phyloP scores from a whole-genome alignment of 1,140 invertebrate species.

The Drosophila mauritiana region DNA sequence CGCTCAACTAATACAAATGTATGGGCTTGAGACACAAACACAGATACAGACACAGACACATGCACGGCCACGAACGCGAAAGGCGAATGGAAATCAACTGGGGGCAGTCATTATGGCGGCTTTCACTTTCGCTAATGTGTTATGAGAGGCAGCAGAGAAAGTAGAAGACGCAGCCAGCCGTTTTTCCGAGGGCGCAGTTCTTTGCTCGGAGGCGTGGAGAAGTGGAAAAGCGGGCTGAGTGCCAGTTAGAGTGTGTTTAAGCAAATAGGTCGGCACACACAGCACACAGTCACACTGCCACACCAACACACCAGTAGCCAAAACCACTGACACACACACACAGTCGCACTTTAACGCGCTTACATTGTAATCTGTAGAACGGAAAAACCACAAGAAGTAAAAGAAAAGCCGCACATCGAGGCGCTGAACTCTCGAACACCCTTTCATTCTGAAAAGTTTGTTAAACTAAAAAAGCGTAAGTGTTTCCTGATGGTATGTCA shows the following conservation, averaged over 20 bases:
- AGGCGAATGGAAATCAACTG: slow-evolving; percentile 76
- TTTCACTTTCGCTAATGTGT: slow-evolving; percentile 82
- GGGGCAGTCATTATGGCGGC: slow-evolving; percentile 80
- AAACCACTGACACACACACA: slow-evolving; percentile 26
- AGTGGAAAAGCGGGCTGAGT: slow-evolving; percentile 35
- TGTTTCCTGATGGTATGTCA: too few species aligned
- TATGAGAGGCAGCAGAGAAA: slow-evolving; percentile 51
- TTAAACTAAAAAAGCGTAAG: too few species aligned
- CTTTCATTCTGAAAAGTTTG: not conserved
- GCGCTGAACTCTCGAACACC: slow-evolving; percentile 13
- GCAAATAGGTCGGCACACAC: slow-evolving; percentile 71
- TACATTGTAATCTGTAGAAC: slow-evolving; percentile 76
- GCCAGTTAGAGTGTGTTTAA: slow-evolving; percentile 58
- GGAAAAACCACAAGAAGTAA: slow-evolving; percentile 46
- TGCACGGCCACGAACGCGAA: slow-evolving; percentile 34
- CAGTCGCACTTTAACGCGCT: slow-evolving; percentile 65
- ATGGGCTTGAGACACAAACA: slow-evolving; percentile 34
- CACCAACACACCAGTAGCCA: not conserved
- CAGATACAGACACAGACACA: slow-evolving; percentile 49
- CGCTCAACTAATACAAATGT: slow-evolving; percentile 71
- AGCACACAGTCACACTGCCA: not conserved
- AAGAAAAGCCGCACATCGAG: not conserved
- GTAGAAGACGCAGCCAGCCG: slow-evolving; percentile 20
- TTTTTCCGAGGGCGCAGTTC: slow-evolving; percentile 34
- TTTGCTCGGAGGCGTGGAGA: slow-evolving; percentile 27